Base-by-base conservation (phyloP, 92 coral and sea anemone genomes). In the Zoanthus sociatus region DNA sequence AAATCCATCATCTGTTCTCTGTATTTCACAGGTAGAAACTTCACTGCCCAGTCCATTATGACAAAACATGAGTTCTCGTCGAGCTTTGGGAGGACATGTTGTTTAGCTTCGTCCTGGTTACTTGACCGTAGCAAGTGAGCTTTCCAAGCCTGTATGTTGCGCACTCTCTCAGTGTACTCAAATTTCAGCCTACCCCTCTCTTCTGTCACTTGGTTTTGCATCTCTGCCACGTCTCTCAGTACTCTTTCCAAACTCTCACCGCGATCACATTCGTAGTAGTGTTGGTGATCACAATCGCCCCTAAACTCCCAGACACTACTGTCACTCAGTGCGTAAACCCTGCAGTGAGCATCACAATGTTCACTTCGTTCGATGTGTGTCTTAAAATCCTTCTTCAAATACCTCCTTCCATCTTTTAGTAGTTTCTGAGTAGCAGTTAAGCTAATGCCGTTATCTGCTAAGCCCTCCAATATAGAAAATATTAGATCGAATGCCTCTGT, bases 81-180 rank as follows among this genome's bases (percentile, higher is more conserved):
- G 6, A 88, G 87, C 71, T 88, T 79, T 55, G 66, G 77, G 74
- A 88, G 88, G 18, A 45, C 82, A 66, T 89, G 45, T 67, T 83
- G 92, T 32, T 89, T 83, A 15, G 88, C 91, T n/a, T 83, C 91
- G 54, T 88, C 91, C 76, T 26, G 26, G 26, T 26, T 26, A 26
- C 26, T 26, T 26, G 26, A 26, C 26, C 26, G 26, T 26, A 26
- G 26, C 26, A 26, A 26, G 26, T 26, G 26, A 26, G 26, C 26
- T 26, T 26, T 26, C 26, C 26, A 26, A 26, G 26, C 26, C 26
- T 26, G 26, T 26, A 26, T 26, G 26, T 26, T 26, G 26, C 26
- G 26, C 26, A 26, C 0, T 26, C 26, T 26, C 26, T 26, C 26
- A 26, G 26, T 26, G 26, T 26, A 26, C 26, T 26, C 26, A 26